Conservation (phyloP, 2,797 vertebrate genomes). For the Chanos chanos region DNA sequence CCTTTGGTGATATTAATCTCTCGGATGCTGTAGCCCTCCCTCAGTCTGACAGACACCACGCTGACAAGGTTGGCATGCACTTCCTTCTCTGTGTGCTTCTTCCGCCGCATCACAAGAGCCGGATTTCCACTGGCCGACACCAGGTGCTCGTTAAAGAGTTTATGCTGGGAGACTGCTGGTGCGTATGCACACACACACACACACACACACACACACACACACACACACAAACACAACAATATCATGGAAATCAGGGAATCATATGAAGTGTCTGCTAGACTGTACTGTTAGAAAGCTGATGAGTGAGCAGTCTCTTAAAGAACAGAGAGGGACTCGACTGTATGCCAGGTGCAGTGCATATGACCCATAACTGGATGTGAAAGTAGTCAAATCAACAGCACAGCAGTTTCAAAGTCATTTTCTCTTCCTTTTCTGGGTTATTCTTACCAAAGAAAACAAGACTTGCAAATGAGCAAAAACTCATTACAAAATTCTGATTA, state of each 20-base stretch:
- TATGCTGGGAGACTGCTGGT: conserved; percentile 87
- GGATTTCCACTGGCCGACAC: conserved; percentile 95
- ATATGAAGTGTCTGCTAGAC: background rate
- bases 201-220: background rate
- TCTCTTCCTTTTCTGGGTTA: conserved; percentile 2
- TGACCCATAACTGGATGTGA: conserved; percentile 12
- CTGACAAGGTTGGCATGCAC: conserved; percentile 91
- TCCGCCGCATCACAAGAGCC: conserved; percentile 87
- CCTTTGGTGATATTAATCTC: conserved; percentile 94
- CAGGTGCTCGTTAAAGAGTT: conserved; percentile 96
- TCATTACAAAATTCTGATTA: too few species aligned
- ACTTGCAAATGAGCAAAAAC: too few species aligned
- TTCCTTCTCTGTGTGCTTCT: conserved; percentile 97
- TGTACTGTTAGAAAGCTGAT: too few species aligned
- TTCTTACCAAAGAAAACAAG: background rate
- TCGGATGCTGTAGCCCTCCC: conserved; percentile 94
- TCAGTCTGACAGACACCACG: conserved; percentile 89
- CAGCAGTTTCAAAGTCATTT: background rate
- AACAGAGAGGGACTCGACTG: too few species aligned
- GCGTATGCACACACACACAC: conserved; percentile 15
- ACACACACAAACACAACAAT: background rate
- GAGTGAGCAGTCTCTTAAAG: too few species aligned
- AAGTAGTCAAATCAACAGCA: conserved; percentile 3
- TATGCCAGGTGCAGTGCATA: background rate
- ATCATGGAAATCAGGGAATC: background rate